Percentiles rank a stretch among this genome's conserved stretches.
Evolutionary conservation across 2,113 vertebrate genomes (phyloP).

Genomic region (Semnopithecus entellus): DNA sequence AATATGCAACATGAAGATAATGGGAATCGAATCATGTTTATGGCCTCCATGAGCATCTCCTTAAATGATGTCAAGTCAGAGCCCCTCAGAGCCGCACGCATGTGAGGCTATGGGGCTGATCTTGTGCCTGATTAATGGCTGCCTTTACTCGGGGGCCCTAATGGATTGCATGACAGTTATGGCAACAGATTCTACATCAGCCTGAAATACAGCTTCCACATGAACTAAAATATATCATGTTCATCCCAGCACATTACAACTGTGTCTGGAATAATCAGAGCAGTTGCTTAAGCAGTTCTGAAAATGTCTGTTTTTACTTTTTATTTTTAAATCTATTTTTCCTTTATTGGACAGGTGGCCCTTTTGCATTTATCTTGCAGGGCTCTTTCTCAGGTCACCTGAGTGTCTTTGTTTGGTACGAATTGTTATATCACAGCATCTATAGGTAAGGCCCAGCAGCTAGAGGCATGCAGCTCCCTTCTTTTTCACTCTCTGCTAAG

Average conservation of each 20-base stretch:
- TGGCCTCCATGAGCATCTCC: constrained; percentile 64
- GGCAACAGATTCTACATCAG: constrained; percentile 66
- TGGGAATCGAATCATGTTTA: constrained; percentile 79
- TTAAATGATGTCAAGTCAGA: constrained; percentile 64
- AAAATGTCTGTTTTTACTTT: constrained; percentile 29
- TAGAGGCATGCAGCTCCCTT: not conserved
- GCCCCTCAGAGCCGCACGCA: not conserved
- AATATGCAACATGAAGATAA: constrained; percentile 72
- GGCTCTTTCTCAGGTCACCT: constrained; percentile 50
- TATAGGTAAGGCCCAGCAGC: not conserved
- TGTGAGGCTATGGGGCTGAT: constrained; percentile 39
- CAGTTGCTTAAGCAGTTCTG: not conserved
- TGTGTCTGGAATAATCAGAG: constrained; percentile 31
- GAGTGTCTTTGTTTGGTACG: constrained; percentile 45
- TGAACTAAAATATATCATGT: constrained; percentile 67
- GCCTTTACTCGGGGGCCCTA: constrained; percentile 66
- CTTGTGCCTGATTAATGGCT: constrained; percentile 70
- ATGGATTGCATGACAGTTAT: constrained; percentile 78
- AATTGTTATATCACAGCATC: constrained; percentile 22
- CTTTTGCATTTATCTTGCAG: constrained; percentile 14
- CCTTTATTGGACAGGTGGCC: constrained; percentile 54
- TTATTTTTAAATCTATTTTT: constrained; percentile 52
- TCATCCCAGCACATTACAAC: constrained; percentile 42
- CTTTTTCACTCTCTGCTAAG: not conserved
- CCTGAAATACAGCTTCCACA: constrained; percentile 70